Evolutionary conservation across 2,888 invertebrate species (phyloP).

Genomic region (Spodoptera littoralis): DNA sequence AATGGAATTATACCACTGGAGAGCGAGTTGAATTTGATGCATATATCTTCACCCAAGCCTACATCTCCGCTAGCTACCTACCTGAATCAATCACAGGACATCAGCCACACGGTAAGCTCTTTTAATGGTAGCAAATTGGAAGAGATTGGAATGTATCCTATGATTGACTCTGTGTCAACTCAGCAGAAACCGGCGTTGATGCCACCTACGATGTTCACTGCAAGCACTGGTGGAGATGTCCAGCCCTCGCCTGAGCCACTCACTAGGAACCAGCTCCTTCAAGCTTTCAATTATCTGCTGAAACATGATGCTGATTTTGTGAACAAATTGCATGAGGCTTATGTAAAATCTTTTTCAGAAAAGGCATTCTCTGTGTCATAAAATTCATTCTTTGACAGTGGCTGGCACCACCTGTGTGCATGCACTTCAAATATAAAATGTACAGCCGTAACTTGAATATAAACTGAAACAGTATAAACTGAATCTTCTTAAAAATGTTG

Average conservation of each 20-base stretch:
- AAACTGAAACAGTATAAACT: slow-evolving; percentile 67
- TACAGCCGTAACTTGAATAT: slow-evolving; percentile 86
- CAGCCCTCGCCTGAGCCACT: slow-evolving; percentile 91
- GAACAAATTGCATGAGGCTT: slow-evolving; percentile 96
- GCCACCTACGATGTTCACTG: slow-evolving; percentile 95
- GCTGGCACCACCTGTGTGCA: slow-evolving; percentile 68
- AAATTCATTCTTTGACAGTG: slow-evolving; percentile 71
- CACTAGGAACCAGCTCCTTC: slow-evolving; percentile 95
- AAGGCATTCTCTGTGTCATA: slow-evolving; percentile 86
- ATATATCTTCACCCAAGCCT: slow-evolving; percentile 87
- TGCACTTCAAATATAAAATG: slow-evolving; percentile 66
- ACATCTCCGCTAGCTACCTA: slow-evolving; percentile 89
- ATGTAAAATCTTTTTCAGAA: slow-evolving; percentile 95
- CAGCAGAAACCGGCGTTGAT: slow-evolving; percentile 93
- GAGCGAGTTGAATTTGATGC: slow-evolving; percentile 87
- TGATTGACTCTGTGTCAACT: slow-evolving; percentile 76
- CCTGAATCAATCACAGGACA: slow-evolving; percentile 85
- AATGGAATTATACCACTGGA: slow-evolving; percentile 84
- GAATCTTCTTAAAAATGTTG: slow-evolving; percentile 79
- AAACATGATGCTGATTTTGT: slow-evolving; percentile 96
- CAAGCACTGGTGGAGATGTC: slow-evolving; percentile 85
- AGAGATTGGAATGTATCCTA: slow-evolving; percentile 73
- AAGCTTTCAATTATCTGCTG: slow-evolving; percentile 95
- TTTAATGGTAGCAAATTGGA: slow-evolving; percentile 78
- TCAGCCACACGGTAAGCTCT: slow-evolving; percentile 74